A percentile compares a stretch with the other conserved stretches of the same genome.
These are phyloP conservation scores for Sipha flava DNA, from an alignment of 1,140 invertebrate genomes.

Conservation along the genomic window DNA sequence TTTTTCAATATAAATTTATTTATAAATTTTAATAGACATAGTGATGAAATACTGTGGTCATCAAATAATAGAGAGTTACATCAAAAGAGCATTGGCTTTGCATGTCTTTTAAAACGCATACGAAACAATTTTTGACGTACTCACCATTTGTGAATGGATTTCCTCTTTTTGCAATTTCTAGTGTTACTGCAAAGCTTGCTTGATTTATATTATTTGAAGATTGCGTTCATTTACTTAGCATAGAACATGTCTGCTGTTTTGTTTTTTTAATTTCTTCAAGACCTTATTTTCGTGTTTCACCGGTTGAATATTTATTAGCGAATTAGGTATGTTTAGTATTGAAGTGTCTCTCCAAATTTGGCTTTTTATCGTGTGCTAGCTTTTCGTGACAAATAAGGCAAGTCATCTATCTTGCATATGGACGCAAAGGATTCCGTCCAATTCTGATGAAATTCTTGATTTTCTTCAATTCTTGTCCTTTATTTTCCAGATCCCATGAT, in stretches of 20 bases:
- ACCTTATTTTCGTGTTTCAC: constrained; percentile 39
- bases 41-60: no score
- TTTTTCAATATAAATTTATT: no score
- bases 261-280: constrained; percentile 39
- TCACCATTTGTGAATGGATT: constrained; percentile 43
- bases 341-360: constrained; percentile 34
- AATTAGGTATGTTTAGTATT: constrained; percentile 1
- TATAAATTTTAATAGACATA: no score
- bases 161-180: constrained; percentile 39
- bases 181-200: constrained; percentile 38
- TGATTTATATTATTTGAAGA: constrained; percentile 40
- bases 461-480: constrained; percentile 37
- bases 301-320: constrained; percentile 37
- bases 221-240: constrained; percentile 41
- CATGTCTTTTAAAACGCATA: constrained; percentile 26
- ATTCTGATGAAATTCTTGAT: constrained; percentile 37
- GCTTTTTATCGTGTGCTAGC: no score
- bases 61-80: no score
- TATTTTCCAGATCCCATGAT: no score
- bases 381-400: constrained; percentile 33
- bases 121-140: constrained; percentile 41
- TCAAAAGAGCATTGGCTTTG: no score
- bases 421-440: constrained; percentile 37
- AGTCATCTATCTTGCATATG: constrained; percentile 31
- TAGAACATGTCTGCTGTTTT: constrained; percentile 35